These are phyloP conservation scores for Drosophila picticornis DNA, from an alignment of 2,888 invertebrate species.

Conservation along the genomic window DNA sequence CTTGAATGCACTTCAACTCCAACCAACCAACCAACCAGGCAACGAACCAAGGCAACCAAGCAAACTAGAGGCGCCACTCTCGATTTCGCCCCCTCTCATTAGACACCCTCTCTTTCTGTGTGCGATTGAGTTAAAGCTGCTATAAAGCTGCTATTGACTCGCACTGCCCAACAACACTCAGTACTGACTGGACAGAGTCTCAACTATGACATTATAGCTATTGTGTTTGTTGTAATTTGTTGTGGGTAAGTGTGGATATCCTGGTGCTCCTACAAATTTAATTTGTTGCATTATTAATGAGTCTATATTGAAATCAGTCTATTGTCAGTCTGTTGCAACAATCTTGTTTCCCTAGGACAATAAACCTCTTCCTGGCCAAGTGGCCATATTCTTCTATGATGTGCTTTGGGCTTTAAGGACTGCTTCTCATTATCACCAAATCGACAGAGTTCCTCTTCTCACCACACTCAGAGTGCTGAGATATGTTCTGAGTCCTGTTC, in stretches of 20 bases:
- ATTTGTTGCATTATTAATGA: neutral
- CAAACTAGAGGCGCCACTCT: slow-evolving; percentile 10
- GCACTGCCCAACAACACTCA: neutral
- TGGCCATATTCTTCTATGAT: neutral
- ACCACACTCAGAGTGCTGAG: too few relatives aligned
- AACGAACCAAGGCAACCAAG: slow-evolving; percentile 46
- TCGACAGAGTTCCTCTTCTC: too few relatives aligned
- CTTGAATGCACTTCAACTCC: slow-evolving; percentile 70
- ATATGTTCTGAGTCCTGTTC: neutral
- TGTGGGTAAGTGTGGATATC: neutral
- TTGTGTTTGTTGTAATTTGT: neutral
- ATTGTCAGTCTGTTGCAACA: neutral
- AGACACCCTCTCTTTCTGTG: neutral
- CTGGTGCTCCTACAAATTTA: too few relatives aligned
- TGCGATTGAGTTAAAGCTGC: neutral
- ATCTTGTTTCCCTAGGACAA: neutral
- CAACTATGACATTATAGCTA: neutral
- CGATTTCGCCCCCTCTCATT: slow-evolving; percentile 35
- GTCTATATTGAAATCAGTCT: neutral
- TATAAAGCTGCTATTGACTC: neutral
- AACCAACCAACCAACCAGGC: slow-evolving; percentile 51
- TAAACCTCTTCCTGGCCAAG: neutral
- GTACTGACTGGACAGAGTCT: neutral
- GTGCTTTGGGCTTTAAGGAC: neutral
- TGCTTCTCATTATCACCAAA: neutral